Percentiles rank a stretch among this genome's conserved stretches.
Conservation (phyloP, 2,888 invertebrate genomes). For the Lithophane socia region DNA sequence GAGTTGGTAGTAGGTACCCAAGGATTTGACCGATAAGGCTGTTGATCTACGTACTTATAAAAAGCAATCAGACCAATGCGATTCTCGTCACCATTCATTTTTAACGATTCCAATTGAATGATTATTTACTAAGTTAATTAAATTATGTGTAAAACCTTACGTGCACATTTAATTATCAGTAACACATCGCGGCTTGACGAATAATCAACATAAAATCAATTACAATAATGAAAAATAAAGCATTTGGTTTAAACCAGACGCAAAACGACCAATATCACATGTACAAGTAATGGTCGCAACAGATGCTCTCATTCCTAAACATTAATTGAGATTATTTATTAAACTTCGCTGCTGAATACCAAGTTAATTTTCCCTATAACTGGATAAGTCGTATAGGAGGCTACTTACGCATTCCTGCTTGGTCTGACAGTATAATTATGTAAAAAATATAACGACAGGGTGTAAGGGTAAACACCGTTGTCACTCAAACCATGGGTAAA, state of each 20-base stretch:
- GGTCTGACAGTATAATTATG: neutral
- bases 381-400: neutral
- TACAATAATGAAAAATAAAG: conserved; percentile 57
- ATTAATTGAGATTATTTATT: conserved; percentile 46
- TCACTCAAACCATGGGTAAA: no score
- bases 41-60: conserved; percentile 19
- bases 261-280: conserved; percentile 37
- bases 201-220: conserved; percentile 50
- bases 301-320: conserved; percentile 43
- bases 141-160: conserved; percentile 32
- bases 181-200: conserved; percentile 33
- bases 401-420: neutral
- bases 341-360: conserved; percentile 21
- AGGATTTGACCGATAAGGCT: conserved; percentile 20
- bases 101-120: conserved; percentile 26
- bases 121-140: conserved; percentile 37
- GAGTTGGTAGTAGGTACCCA: neutral
- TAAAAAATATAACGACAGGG: no score
- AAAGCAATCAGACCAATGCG: conserved; percentile 35
- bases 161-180: conserved; percentile 43
- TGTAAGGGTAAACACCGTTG: no score
- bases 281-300: conserved; percentile 31
- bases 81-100: conserved; percentile 27
- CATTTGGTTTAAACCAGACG: conserved; percentile 32
- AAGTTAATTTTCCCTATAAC: neutral